These are phyloP conservation scores for Episyrphus balteatus DNA, from an alignment of 1,140 invertebrate genomes.

Conservation along the genomic window DNA sequence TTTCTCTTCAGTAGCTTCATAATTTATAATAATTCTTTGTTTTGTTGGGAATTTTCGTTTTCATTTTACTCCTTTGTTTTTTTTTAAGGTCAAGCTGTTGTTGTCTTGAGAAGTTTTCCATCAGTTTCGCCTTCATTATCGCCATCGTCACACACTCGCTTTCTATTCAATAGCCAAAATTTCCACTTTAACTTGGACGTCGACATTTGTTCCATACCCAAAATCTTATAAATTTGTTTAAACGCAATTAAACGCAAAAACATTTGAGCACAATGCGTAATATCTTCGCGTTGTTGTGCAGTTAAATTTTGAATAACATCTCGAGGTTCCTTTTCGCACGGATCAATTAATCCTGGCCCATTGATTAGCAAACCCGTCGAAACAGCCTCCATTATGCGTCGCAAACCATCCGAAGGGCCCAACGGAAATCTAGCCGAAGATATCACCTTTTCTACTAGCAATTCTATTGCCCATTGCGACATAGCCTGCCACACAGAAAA, in stretches of 20 bases:
- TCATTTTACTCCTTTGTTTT: too few species aligned
- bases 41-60: too few species aligned
- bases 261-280: conserved; percentile 89
- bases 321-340: conserved; percentile 93
- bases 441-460: conserved; percentile 89
- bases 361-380: conserved; percentile 80
- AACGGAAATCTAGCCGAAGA: conserved; percentile 75
- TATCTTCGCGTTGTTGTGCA: conserved; percentile 87
- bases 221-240: conserved; percentile 86
- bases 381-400: conserved; percentile 87
- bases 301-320: conserved; percentile 77
- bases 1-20: too few species aligned
- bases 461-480: conserved; percentile 87
- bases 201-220: conserved; percentile 62
- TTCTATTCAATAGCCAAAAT: too few species aligned
- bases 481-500: conserved; percentile 87
- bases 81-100: too few species aligned
- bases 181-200: conserved; percentile 41
- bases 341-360: conserved; percentile 80
- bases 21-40: too few species aligned
- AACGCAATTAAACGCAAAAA: conserved; percentile 89
- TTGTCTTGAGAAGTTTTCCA: too few species aligned
- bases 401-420: conserved; percentile 82
- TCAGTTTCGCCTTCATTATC: too few species aligned
- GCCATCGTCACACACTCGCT: too few species aligned